Conservation (phyloP, 2,888 invertebrate species). For the Aphidoletes aphidimyza region DNA sequence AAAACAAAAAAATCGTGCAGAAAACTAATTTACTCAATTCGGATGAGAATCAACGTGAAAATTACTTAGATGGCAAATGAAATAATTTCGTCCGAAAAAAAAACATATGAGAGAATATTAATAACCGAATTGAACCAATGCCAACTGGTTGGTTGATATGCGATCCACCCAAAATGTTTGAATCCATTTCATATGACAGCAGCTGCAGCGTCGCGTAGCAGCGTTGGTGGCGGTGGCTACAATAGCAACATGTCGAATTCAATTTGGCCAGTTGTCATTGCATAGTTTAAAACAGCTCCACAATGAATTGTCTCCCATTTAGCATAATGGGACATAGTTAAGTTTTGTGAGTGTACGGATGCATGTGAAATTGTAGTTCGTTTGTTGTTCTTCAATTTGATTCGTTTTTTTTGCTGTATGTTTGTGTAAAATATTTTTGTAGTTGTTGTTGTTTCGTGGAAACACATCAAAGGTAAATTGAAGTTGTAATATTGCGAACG, state of each 20-base stretch:
- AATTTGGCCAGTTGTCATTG: slow-evolving; percentile 6
- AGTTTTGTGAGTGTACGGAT: background rate
- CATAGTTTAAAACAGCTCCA: background rate
- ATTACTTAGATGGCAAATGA: background rate
- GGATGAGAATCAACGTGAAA: background rate
- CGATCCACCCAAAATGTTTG: too few relatives aligned
- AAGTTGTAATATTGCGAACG: background rate
- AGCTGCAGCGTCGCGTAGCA: too few relatives aligned
- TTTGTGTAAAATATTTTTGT: background rate
- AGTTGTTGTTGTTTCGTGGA: background rate
- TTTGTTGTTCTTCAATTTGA: too few relatives aligned
- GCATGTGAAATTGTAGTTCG: slow-evolving; percentile 9
- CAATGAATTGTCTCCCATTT: slow-evolving; percentile 33
- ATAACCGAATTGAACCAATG: background rate
- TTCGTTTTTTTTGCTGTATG: background rate
- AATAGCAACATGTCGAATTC: background rate
- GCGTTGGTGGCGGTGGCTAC: background rate
- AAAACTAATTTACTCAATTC: background rate
- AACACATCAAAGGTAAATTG: slow-evolving; percentile 28
- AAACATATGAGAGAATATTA: background rate
- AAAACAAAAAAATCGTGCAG: background rate
- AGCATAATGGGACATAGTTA: slow-evolving; percentile 14
- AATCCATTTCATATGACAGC: background rate
- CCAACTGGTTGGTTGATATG: background rate
- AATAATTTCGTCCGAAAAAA: background rate